Base-by-base conservation (phyloP, 1,140 invertebrate species). In the Macrosteles quadrilineatus region DNA sequence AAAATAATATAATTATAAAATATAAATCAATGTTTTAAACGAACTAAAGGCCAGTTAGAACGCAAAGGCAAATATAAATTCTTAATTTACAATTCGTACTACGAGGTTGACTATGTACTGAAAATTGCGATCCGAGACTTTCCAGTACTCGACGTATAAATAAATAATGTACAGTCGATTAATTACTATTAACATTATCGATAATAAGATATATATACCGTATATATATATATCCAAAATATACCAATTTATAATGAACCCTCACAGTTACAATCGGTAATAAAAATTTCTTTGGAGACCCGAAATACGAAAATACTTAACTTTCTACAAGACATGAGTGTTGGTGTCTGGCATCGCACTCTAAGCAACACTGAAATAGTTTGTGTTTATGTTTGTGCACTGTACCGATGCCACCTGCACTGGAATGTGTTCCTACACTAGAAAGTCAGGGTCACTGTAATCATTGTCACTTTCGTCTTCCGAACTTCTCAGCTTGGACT, bases 401-500 rank as follows among this genome's bases (percentile, higher is more conserved):
- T 2, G 4, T 2, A 9, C 11, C 6, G 25, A 4, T 59, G 47
- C 55, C 12, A 4, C 4, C 55, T 25, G n/a, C 47, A 50, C 64
- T 30, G 64, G 59, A 65, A 71, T 53, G 69, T 65, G 43, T 69
- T 43, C 72, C 78, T 80, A 85, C 71, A 81, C 83, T 73, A 84
- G 81, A 80, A 86, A 90, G 79, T 91, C 88, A 64, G 89, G 88
- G 80, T 91, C 89, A 81, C 88, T 90, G 75, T 82, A 87, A 72
- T 87, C 87, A 73, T 88, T 86, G 67, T 85, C 87, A 76, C 85
- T 87, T 43, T 88, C 87, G 68, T 88, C 87, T 73, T 85, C 85
- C 31, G 83, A 87, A 55, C 86, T 86, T 66, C 78, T 75, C 80
- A 84, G 73, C 83, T 86, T 83, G 81, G 83, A 84, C 82, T 83